Conservation (phyloP, 2,113 vertebrate genomes). For the Rhadina sibilatrix region DNA sequence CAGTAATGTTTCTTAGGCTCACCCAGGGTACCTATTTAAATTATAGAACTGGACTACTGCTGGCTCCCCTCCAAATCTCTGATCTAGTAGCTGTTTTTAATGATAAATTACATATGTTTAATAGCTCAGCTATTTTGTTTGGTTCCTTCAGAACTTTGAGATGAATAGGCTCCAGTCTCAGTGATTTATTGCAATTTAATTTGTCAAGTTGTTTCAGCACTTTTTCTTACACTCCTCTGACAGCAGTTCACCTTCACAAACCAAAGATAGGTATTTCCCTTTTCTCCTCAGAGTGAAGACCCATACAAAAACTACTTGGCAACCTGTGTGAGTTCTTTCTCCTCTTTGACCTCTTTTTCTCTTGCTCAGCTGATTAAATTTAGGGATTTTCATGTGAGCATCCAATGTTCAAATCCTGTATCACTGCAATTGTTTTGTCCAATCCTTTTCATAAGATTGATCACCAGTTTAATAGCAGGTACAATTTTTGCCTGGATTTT, state of each 20-base stretch:
- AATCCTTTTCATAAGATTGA: not conserved
- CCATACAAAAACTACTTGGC: slow-evolving; percentile 12
- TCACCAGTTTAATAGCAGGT: not conserved
- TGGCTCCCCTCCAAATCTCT: slow-evolving; percentile 59
- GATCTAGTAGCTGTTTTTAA: slow-evolving; percentile 65
- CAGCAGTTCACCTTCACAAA: slow-evolving; percentile 67
- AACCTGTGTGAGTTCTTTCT: slow-evolving; percentile 1
- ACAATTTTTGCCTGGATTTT: not conserved
- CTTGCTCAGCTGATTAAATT: slow-evolving; percentile 29
- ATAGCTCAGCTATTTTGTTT: slow-evolving; percentile 74
- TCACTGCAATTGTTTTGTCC: not conserved
- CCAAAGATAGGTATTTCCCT: slow-evolving; percentile 58
- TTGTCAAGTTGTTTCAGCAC: slow-evolving; percentile 69
- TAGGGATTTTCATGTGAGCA: not conserved
- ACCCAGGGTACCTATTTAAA: slow-evolving; percentile 33
- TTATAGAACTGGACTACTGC: slow-evolving; percentile 44
- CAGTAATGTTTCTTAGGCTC: not conserved
- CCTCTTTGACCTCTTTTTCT: slow-evolving; percentile 35
- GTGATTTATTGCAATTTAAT: slow-evolving; percentile 78
- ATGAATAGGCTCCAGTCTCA: slow-evolving; percentile 70
- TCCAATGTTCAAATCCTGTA: not conserved
- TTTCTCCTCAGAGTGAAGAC: not conserved
- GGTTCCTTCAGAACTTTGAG: slow-evolving; percentile 72
- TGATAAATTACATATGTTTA: slow-evolving; percentile 72
- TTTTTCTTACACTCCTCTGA: slow-evolving; percentile 45